A percentile compares a stretch with the other conserved stretches of the same genome.
phyloP scores from a whole-genome alignment of 2,113 vertebrate genomes.

The Poeciliopsis occidentalis region DNA sequence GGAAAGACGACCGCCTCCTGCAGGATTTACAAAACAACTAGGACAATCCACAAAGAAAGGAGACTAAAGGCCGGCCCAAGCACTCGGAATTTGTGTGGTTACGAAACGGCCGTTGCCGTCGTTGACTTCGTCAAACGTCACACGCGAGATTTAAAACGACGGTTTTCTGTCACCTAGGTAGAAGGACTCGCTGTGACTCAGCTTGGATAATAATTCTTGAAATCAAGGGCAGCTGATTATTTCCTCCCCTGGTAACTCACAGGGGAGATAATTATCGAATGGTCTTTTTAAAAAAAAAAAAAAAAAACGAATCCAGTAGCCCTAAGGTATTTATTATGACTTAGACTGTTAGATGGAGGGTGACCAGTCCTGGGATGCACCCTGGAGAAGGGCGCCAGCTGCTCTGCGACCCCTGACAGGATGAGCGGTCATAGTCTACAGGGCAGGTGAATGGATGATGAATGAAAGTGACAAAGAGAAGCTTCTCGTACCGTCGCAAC shows the following conservation, averaged over 20 bases:
- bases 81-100: constrained; percentile 1
- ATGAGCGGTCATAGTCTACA: neutral
- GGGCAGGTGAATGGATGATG: neutral
- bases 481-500: constrained; percentile 86
- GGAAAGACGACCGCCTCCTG: constrained; percentile 31
- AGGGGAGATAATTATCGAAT: neutral
- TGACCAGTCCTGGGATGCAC: neutral
- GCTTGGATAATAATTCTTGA: neutral
- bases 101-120: neutral
- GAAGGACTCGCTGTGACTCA: neutral
- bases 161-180: neutral
- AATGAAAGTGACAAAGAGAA: neutral
- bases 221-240: constrained; percentile 17
- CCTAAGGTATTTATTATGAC: neutral
- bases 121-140: neutral
- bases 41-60: constrained; percentile 41
- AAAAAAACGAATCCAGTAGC: neutral
- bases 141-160: neutral
- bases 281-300: neutral
- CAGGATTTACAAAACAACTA: constrained; percentile 51
- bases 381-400: neutral
- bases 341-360: neutral
- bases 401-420: neutral
- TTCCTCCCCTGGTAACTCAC: neutral
- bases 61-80: constrained; percentile 14